Evolutionary conservation across 2,797 vertebrate genomes (phyloP).

Genomic region (Ptychadena robeensis): DNA sequence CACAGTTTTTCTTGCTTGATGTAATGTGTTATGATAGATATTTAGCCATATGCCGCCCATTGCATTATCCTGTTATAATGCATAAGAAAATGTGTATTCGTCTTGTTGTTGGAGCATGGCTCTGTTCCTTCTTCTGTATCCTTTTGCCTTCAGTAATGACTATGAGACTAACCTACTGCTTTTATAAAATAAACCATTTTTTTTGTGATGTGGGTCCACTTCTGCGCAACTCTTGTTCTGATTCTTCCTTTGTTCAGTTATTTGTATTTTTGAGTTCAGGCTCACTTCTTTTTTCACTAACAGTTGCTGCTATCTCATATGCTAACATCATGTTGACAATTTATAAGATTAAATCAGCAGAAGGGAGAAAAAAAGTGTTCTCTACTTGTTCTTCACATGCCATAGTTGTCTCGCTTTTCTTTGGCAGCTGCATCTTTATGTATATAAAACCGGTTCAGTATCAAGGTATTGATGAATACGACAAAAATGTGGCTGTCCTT

Average conservation of each 20-base stretch:
- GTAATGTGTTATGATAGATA: conserved; percentile 46
- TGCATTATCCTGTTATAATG: conserved; percentile 26
- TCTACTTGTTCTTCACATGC: conserved; percentile 36
- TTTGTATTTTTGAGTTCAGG: too few species aligned
- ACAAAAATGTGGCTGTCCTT: conserved; percentile 9
- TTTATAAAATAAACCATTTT: conserved; percentile 24
- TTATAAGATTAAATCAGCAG: too few species aligned
- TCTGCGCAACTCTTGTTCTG: conserved; percentile 16
- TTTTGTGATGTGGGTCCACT: conserved; percentile 30
- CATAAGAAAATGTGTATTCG: not conserved
- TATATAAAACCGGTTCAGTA: not conserved
- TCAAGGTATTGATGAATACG: not conserved
- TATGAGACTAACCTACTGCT: conserved; percentile 10
- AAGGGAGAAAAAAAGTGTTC: not conserved
- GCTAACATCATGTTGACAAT: too few species aligned
- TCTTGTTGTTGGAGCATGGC: conserved; percentile 4
- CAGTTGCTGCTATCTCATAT: conserved; percentile 13
- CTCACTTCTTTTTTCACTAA: not conserved
- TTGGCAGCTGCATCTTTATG: conserved; percentile 34
- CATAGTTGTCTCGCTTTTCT: conserved; percentile 10
- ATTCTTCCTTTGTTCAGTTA: too few species aligned
- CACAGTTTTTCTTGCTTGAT: conserved; percentile 61
- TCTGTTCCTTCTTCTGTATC: not conserved
- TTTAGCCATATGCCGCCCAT: conserved; percentile 36
- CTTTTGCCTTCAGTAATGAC: not conserved